Evolutionary conservation across 2,888 invertebrate species (phyloP).

Genomic region (Lordiphosa fenestrarum): DNA sequence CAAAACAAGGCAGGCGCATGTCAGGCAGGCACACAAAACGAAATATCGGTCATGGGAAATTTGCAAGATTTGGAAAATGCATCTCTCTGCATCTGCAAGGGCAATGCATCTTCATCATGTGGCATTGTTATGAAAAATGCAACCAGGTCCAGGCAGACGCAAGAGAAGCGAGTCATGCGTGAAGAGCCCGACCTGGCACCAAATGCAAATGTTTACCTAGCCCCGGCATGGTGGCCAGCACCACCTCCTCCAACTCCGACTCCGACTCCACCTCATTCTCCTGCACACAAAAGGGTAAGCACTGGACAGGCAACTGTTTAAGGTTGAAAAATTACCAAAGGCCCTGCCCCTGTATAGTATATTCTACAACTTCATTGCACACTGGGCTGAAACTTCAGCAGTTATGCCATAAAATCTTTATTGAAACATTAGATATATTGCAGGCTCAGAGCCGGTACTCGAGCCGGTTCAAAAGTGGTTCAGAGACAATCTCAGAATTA

Average conservation of each 20-base stretch:
- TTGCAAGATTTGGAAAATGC: slow-evolving; percentile 42
- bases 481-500: too few relatives aligned
- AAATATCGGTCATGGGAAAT: slow-evolving; percentile 71
- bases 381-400: too few relatives aligned
- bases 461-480: too few relatives aligned
- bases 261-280: slow-evolving; percentile 13
- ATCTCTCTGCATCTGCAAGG: slow-evolving; percentile 18
- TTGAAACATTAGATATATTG: too few relatives aligned
- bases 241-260: neutral
- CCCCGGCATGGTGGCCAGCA: slow-evolving; percentile 44
- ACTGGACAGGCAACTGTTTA: slow-evolving; percentile 55
- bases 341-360: slow-evolving; percentile 2
- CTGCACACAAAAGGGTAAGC: slow-evolving; percentile 57
- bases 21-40: slow-evolving; percentile 11
- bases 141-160: slow-evolving; percentile 31
- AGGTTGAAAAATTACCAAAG: slow-evolving; percentile 50
- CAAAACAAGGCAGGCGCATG: slow-evolving; percentile 54
- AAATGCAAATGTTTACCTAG: slow-evolving; percentile 60
- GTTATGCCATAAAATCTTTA: too few relatives aligned
- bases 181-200: slow-evolving; percentile 28
- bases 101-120: slow-evolving; percentile 38
- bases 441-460: too few relatives aligned
- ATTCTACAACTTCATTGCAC: slow-evolving; percentile 7
- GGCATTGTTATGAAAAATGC: slow-evolving; percentile 60
- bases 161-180: slow-evolving; percentile 44